Conservation (phyloP, 2,113 vertebrate species). For the Burhinus oedicnemus region DNA sequence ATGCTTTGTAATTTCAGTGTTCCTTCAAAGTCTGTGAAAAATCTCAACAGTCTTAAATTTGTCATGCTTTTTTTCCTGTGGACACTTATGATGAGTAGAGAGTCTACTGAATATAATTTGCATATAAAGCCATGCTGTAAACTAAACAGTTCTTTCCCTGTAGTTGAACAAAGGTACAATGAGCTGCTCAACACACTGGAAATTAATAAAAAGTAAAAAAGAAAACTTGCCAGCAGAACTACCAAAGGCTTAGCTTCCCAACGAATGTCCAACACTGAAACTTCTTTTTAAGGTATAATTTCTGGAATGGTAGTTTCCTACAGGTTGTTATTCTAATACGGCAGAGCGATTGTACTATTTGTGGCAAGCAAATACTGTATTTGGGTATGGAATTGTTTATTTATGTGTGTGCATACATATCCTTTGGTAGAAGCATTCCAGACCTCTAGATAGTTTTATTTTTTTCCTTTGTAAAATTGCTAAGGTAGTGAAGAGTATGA, state of each 20-base stretch:
- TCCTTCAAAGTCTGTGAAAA: constrained; percentile 47
- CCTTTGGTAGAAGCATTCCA: neutral
- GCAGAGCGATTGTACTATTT: neutral
- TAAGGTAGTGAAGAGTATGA: neutral
- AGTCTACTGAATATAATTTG: constrained; percentile 13
- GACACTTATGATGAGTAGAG: constrained; percentile 25
- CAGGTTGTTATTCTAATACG: neutral
- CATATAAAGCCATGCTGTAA: constrained; percentile 34
- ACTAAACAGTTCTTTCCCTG: neutral
- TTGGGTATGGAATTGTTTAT: neutral
- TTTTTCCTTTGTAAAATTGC: neutral
- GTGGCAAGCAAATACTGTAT: neutral
- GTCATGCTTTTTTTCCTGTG: neutral
- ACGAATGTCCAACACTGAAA: neutral
- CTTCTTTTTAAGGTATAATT: neutral
- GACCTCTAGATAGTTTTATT: neutral
- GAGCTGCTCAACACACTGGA: neutral
- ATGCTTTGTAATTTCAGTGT: neutral
- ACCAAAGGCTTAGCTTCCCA: neutral
- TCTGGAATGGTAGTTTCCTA: neutral
- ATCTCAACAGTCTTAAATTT: constrained; percentile 34
- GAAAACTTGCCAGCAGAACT: neutral
- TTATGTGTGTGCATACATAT: neutral
- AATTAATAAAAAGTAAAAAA: neutral
- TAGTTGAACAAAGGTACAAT: neutral